Conservation (phyloP, 1,140 invertebrate genomes). For the Eufriesea mexicana region DNA sequence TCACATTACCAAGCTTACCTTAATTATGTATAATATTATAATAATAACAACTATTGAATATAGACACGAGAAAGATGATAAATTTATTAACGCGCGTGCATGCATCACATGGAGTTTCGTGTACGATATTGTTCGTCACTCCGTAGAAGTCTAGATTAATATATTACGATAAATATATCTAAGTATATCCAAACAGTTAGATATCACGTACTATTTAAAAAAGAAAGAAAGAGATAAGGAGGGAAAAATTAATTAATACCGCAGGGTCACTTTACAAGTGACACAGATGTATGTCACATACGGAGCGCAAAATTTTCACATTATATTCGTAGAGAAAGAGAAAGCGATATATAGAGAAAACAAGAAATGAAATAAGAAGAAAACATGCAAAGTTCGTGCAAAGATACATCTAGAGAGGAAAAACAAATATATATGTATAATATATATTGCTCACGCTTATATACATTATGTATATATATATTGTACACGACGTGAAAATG, state of each 20-base stretch:
- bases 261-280: conserved; percentile 45
- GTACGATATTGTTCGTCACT: conserved; percentile 56
- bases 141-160: conserved; percentile 71
- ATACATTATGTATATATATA: conserved; percentile 78
- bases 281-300: conserved; percentile 47
- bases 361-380: background rate
- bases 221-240: conserved; percentile 29
- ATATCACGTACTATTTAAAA: conserved; percentile 67
- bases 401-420: conserved; percentile 45
- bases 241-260: conserved; percentile 45
- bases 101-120: conserved; percentile 53
- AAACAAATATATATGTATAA: conserved; percentile 71
- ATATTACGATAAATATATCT: conserved; percentile 66
- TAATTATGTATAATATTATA: conserved; percentile 67
- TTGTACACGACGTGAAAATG: conserved; percentile 33
- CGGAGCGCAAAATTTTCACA: conserved; percentile 58
- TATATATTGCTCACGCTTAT: conserved; percentile 70
- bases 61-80: conserved; percentile 56
- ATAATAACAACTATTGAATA: conserved; percentile 60
- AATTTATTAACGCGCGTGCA: conserved; percentile 67
- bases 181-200: conserved; percentile 66
- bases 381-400: conserved; percentile 41
- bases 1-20: conserved; percentile 53
- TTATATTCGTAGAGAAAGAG: conserved; percentile 63
- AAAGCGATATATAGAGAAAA: conserved; percentile 20